phyloP scores from a whole-genome alignment of 2,113 vertebrate species.

The Drymodes brunneopygia region DNA sequence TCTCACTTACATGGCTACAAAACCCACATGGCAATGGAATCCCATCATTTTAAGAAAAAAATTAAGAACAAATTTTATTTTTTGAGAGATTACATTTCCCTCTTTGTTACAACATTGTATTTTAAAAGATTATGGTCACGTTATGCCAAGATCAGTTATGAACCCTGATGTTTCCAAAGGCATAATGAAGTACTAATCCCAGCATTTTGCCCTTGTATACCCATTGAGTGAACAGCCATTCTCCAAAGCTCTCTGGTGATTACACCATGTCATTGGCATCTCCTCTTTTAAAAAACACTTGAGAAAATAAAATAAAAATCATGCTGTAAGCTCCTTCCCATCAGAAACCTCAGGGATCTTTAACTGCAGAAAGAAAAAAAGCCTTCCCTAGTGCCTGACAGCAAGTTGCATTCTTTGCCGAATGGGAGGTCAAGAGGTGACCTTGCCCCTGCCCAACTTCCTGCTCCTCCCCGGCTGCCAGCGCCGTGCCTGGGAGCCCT shows the following conservation, averaged over 20 bases:
- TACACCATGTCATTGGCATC: conserved; percentile 17
- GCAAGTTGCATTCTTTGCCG: conserved; percentile 22
- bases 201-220: neutral
- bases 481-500: neutral
- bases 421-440: conserved; percentile 41
- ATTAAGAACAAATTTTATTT: neutral
- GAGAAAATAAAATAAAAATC: conserved; percentile 41
- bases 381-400: neutral
- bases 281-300: neutral
- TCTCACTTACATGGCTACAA: neutral
- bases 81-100: neutral
- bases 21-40: neutral
- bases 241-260: neutral
- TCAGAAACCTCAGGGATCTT: neutral
- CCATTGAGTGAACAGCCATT: neutral
- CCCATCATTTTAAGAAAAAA: neutral
- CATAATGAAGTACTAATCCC: neutral
- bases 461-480: neutral
- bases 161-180: neutral
- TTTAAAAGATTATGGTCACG: neutral
- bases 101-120: neutral
- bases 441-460: conserved; percentile 36
- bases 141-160: neutral
- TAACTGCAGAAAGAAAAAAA: neutral
- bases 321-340: conserved; percentile 9